These are phyloP conservation scores for Chironex yamaguchii DNA, from an alignment of 30 jellyfish, hydroid and myxozoan genomes.

Conservation along the genomic window DNA sequence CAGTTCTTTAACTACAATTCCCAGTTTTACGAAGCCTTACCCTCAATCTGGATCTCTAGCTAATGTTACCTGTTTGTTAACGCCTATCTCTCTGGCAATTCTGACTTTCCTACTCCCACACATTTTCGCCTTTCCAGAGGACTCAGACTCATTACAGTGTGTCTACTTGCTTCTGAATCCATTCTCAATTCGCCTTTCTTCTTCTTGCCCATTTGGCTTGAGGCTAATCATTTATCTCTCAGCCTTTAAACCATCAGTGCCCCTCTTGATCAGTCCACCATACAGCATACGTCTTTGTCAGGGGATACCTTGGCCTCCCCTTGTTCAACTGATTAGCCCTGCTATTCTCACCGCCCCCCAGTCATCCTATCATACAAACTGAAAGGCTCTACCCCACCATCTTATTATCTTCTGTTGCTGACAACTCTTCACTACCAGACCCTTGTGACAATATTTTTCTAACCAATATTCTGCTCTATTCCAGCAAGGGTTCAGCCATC, in stretches of 20 bases:
- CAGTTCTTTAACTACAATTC: conserved; percentile 18
- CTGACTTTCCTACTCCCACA: neutral
- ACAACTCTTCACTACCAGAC: too few species aligned
- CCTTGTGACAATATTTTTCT: too few species aligned
- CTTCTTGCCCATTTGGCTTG: conserved; percentile 30
- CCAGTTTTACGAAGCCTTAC: neutral
- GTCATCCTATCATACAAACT: too few species aligned
- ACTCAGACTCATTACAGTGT: conserved; percentile 18
- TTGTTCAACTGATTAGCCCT: too few species aligned
- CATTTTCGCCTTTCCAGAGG: conserved; percentile 4
- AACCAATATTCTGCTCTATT: too few species aligned
- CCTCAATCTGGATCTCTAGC: conserved; percentile 23
- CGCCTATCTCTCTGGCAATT: conserved; percentile 2
- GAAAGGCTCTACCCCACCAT: too few species aligned
- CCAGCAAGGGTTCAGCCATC: too few species aligned
- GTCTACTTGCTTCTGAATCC: neutral
- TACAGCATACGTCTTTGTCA: too few species aligned
- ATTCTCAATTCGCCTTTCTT: conserved; percentile 8
- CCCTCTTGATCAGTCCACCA: neutral
- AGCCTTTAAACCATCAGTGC: conserved; percentile 45
- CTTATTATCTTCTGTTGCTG: too few species aligned
- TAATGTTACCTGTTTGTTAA: conserved; percentile 41
- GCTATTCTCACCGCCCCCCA: too few species aligned
- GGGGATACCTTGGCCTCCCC: too few species aligned
- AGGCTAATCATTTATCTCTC: conserved; percentile 41